Percentiles rank a stretch among this genome's conserved stretches.
phyloP scores from a whole-genome alignment of 2,113 vertebrate genomes.

The Sarotherodon lohbergeri region DNA sequence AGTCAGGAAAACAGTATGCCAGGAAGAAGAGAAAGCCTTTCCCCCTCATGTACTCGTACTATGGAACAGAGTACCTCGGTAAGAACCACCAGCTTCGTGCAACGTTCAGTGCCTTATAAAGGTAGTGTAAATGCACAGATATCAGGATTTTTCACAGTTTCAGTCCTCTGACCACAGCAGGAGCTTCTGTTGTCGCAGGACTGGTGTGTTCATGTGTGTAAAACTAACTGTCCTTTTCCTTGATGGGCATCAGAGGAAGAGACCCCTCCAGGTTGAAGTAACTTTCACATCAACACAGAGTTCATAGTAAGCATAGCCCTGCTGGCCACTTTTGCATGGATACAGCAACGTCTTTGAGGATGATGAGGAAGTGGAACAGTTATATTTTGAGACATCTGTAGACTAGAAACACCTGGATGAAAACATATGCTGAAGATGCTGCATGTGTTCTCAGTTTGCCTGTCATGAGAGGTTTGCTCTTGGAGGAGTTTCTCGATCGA shows the following conservation, averaged over 20 bases:
- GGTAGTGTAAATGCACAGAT: neutral
- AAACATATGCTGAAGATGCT: neutral
- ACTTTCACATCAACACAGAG: slow-evolving; percentile 46
- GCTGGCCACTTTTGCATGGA: slow-evolving; percentile 53
- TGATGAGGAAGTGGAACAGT: neutral
- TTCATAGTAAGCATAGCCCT: slow-evolving; percentile 53
- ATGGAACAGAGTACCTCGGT: slow-evolving; percentile 87
- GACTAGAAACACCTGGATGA: neutral
- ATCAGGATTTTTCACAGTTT: neutral
- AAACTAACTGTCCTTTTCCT: slow-evolving; percentile 53
- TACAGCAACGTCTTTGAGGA: neutral
- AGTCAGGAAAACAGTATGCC: slow-evolving; percentile 86
- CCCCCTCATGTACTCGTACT: slow-evolving; percentile 88
- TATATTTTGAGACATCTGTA: neutral
- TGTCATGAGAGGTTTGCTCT: neutral
- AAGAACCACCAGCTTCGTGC: slow-evolving; percentile 35
- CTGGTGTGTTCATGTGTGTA: neutral
- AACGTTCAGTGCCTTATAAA: neutral
- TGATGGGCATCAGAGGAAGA: slow-evolving; percentile 49
- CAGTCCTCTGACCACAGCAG: neutral
- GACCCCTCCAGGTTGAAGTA: slow-evolving; percentile 32
- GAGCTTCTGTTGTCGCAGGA: neutral
- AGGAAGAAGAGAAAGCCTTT: slow-evolving; percentile 83
- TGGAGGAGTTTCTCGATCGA: neutral
- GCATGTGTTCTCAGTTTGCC: slow-evolving; percentile 13